Percentiles rank a stretch among this genome's conserved stretches.
Conservation (phyloP, 2,888 invertebrate species). For the Ormyrus rosae region DNA sequence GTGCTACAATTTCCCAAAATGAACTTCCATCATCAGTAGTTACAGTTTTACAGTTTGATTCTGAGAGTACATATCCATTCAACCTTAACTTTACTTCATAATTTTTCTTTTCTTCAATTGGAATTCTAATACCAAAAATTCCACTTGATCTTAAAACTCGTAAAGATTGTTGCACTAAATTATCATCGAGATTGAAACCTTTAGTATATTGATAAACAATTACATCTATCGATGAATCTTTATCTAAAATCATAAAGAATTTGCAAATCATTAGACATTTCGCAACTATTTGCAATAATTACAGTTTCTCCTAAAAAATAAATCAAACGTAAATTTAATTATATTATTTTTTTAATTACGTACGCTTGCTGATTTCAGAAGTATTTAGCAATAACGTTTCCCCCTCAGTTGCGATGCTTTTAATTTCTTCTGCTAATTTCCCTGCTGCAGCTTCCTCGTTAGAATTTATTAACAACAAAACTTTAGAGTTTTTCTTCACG, state of each 20-base stretch:
- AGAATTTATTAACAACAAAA: constrained; percentile 47
- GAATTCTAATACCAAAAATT: constrained; percentile 78
- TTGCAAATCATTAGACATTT: not conserved
- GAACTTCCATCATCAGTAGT: constrained; percentile 47
- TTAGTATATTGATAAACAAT: constrained; percentile 77
- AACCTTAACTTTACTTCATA: constrained; percentile 79
- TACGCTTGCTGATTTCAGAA: not conserved
- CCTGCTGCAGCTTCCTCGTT: constrained; percentile 34
- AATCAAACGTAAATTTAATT: no score
- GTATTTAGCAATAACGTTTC: constrained; percentile 79
- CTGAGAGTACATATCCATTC: constrained; percentile 79
- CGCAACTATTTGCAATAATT: no score
- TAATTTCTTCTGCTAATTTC: constrained; percentile 77
- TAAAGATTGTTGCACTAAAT: constrained; percentile 78
- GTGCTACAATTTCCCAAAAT: constrained; percentile 66
- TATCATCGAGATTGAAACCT: constrained; percentile 73
- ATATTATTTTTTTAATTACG: no score
- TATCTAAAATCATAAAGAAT: constrained; percentile 73
- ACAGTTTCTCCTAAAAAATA: no score
- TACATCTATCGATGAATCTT: constrained; percentile 81
- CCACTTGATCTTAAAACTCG: constrained; percentile 82
- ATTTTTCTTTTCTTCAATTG: constrained; percentile 64
- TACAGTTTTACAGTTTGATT: constrained; percentile 48
- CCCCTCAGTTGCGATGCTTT: constrained; percentile 74
- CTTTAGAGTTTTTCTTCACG: constrained; percentile 54